A percentile compares a stretch with the other conserved stretches of the same genome.
phyloP scores from a whole-genome alignment of 2,113 vertebrate genomes.

The Albula glossodonta region DNA sequence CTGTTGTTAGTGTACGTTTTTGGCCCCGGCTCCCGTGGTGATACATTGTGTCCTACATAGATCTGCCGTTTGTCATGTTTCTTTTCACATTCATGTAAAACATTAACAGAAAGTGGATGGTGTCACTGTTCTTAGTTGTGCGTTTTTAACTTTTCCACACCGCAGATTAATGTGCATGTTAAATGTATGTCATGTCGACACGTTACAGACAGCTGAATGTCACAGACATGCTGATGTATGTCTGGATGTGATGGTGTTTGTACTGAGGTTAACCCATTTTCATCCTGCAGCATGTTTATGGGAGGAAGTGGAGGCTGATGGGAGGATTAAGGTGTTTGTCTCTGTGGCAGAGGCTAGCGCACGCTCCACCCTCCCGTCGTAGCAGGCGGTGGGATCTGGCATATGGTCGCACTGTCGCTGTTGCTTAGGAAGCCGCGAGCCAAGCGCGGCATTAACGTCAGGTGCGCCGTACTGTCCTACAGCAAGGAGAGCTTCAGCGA shows the following conservation, averaged over 20 bases:
- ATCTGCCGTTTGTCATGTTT: not conserved
- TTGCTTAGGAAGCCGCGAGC: not conserved
- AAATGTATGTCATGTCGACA: too few relatives aligned
- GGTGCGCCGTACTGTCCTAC: not conserved
- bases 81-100: not conserved
- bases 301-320: not conserved
- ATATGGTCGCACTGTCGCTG: not conserved
- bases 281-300: not conserved
- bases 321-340: not conserved
- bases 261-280: not conserved
- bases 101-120: not conserved
- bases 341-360: not conserved
- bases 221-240: too few relatives aligned
- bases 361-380: too few relatives aligned
- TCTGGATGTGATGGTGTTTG: too few relatives aligned
- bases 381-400: not conserved
- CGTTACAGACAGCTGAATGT: too few relatives aligned
- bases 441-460: not conserved
- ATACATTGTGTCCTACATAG: not conserved
- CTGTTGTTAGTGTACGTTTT: not conserved
- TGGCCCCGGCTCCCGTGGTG: not conserved
- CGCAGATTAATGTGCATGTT: too few relatives aligned
- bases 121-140: not conserved
- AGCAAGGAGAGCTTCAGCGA: too few relatives aligned
- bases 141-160: not conserved